A percentile compares a stretch with the other conserved stretches of the same genome.
These are phyloP conservation scores for Gymnarchus niloticus DNA, from an alignment of 2,113 vertebrate species.

Conservation along the genomic window DNA sequence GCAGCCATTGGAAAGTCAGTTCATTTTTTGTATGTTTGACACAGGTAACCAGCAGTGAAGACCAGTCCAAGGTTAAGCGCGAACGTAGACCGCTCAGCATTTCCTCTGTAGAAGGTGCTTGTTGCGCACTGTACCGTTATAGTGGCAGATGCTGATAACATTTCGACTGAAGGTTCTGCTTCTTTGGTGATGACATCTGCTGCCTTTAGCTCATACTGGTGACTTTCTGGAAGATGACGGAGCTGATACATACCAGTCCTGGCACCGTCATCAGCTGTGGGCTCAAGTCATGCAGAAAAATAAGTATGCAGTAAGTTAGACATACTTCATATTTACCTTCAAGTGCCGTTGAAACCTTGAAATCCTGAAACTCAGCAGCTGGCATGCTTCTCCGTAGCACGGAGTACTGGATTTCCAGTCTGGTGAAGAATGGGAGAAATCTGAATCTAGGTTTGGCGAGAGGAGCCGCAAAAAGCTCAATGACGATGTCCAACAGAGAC, in stretches of 20 bases:
- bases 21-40: constrained; percentile 8
- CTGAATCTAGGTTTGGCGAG: constrained; percentile 25
- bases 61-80: neutral
- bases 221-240: constrained; percentile 15
- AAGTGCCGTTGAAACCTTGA: neutral
- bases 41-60: constrained; percentile 19
- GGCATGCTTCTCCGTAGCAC: constrained; percentile 14
- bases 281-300: constrained; percentile 34
- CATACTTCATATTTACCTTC: neutral
- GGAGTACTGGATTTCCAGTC: neutral
- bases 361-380: neutral
- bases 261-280: constrained; percentile 38
- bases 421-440: neutral
- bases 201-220: constrained; percentile 24
- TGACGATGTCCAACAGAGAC: constrained; percentile 24
- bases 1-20: neutral
- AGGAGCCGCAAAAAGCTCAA: neutral
- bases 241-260: constrained; percentile 29
- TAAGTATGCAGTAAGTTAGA: constrained; percentile 49
- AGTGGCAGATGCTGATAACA: neutral
- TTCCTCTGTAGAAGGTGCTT: constrained; percentile 46
- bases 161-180: neutral
- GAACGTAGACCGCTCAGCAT: constrained; percentile 10
- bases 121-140: neutral
- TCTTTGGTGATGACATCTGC: neutral